Conservation (phyloP, 1,140 invertebrate species). For the Drosophila kanapiae region DNA sequence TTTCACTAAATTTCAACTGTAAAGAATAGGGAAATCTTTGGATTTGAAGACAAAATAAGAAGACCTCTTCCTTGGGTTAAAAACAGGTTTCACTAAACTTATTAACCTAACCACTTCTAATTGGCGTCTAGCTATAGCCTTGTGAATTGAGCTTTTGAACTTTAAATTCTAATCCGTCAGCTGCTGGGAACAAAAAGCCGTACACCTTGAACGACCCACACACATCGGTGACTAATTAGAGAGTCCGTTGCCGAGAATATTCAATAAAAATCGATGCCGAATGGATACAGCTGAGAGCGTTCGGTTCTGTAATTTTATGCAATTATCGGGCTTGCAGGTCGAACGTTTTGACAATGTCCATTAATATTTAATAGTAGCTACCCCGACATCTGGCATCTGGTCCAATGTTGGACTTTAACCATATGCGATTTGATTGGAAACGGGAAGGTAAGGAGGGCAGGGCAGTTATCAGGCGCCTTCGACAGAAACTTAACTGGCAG, state of each 20-base stretch:
- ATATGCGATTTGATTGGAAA: neutral
- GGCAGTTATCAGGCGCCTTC: too few species aligned
- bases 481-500: too few species aligned
- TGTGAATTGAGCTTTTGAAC: constrained; percentile 63
- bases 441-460: neutral
- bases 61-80: neutral
- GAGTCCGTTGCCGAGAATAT: constrained; percentile 25
- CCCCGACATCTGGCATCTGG: constrained; percentile 40
- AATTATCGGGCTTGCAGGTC: constrained; percentile 41
- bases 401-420: constrained; percentile 29
- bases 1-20: neutral
- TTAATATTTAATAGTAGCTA: constrained; percentile 52
- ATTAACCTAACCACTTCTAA: constrained; percentile 32
- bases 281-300: constrained; percentile 19
- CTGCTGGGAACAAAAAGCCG: constrained; percentile 42
- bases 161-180: constrained; percentile 55
- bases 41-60: neutral
- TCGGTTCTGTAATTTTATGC: constrained; percentile 51
- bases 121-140: constrained; percentile 43
- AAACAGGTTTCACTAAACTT: constrained; percentile 27
- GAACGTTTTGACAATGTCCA: constrained; percentile 37
- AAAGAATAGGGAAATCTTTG: neutral
- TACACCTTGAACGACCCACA: constrained; percentile 55
- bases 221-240: constrained; percentile 69
- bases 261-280: constrained; percentile 34